Evolutionary conservation across 2,113 vertebrate genomes (phyloP).

Genomic region (Cyanocitta stelleri): DNA sequence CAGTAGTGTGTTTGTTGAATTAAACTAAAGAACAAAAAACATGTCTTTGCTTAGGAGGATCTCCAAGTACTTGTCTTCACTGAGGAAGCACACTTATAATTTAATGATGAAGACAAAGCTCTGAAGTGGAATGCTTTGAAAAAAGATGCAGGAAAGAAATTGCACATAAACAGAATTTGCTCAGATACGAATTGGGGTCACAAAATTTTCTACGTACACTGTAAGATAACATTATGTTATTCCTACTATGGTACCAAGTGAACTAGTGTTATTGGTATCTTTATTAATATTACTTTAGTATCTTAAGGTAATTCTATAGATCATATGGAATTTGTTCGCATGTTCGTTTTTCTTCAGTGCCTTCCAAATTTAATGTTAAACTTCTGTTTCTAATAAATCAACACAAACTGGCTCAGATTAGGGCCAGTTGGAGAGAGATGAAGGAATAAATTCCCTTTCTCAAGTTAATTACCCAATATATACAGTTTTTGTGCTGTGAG

Average conservation of each 20-base stretch:
- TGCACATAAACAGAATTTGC: background rate
- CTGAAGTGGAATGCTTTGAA: background rate
- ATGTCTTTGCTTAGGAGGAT: background rate
- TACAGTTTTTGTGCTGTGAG: background rate
- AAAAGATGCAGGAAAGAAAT: background rate
- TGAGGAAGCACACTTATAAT: background rate
- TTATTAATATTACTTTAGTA: background rate
- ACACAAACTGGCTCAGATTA: background rate
- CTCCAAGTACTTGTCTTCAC: background rate
- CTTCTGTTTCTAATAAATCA: background rate
- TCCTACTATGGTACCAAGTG: background rate
- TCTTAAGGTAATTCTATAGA: background rate
- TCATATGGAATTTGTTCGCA: background rate
- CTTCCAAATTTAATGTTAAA: background rate
- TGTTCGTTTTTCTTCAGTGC: background rate
- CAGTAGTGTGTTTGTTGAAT: background rate
- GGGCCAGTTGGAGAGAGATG: background rate
- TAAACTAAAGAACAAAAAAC: background rate
- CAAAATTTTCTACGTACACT: background rate
- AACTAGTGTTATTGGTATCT: background rate
- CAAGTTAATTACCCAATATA: background rate
- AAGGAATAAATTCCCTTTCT: background rate
- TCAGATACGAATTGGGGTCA: background rate
- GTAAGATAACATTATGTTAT: background rate
- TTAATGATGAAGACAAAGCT: background rate